phyloP scores from a whole-genome alignment of 2,888 invertebrate genomes.

The Eucera pruinosa region DNA sequence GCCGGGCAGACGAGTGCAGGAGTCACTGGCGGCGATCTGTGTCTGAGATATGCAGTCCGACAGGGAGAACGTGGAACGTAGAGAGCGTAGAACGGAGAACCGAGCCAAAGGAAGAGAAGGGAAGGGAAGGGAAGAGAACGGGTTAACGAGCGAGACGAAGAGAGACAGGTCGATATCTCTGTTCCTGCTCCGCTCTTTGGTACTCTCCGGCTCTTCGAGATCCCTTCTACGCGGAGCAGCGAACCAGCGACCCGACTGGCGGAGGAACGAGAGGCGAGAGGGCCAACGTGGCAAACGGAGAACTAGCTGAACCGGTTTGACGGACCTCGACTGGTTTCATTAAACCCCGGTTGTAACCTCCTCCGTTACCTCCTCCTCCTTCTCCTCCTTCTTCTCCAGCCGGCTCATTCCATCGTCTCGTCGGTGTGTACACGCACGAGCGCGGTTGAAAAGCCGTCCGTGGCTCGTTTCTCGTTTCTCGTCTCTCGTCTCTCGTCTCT shows the following conservation, averaged over 20 bases:
- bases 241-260: constrained; percentile 21
- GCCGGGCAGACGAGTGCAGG: constrained; percentile 43
- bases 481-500: too few species aligned
- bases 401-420: constrained; percentile 58
- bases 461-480: too few species aligned
- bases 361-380: constrained; percentile 58
- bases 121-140: constrained; percentile 19
- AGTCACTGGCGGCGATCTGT: constrained; percentile 66
- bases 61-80: constrained; percentile 8
- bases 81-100: too few species aligned
- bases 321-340: constrained; percentile 80
- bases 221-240: constrained; percentile 23
- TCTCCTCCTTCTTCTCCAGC: constrained; percentile 35
- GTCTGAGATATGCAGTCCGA: constrained; percentile 66
- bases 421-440: constrained; percentile 60
- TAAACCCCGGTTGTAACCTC: constrained; percentile 80
- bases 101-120: constrained; percentile 43
- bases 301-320: constrained; percentile 80
- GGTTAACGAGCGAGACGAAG: constrained; percentile 43
- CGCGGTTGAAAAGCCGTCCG: constrained; percentile 63
- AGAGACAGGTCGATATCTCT: constrained; percentile 56
- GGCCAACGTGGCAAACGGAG: constrained; percentile 62
- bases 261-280: constrained; percentile 19
- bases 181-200: too few species aligned
- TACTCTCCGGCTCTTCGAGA: constrained; percentile 29